Percentiles rank a stretch among this genome's conserved stretches.
Evolutionary conservation across 2,888 invertebrate genomes (phyloP).

Genomic region (Euzophera pinguis): DNA sequence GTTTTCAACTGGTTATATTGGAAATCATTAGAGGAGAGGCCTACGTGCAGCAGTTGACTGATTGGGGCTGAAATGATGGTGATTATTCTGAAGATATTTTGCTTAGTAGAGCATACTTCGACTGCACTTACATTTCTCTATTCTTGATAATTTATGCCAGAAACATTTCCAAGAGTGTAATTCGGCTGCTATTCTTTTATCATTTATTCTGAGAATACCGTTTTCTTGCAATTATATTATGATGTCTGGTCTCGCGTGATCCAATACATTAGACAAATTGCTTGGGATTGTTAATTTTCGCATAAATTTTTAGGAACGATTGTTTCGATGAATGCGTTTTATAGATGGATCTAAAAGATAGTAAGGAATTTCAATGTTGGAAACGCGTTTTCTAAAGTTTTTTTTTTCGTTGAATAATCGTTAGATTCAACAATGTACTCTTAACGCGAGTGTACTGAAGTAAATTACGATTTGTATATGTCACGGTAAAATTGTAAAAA

Average conservation of each 20-base stretch:
- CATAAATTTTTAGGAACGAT: conserved; percentile 10
- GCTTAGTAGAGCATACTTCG: too few species aligned
- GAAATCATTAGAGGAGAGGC: too few species aligned
- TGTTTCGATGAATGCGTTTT: conserved; percentile 2
- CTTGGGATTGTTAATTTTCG: conserved; percentile 29
- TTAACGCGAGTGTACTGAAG: too few species aligned
- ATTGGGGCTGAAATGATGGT: too few species aligned
- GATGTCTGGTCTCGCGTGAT: conserved; percentile 34
- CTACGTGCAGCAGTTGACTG: too few species aligned
- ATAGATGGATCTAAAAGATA: not conserved
- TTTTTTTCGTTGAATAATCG: too few species aligned
- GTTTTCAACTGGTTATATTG: too few species aligned
- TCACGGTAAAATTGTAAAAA: too few species aligned
- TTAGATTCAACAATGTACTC: too few species aligned
- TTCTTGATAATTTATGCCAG: conserved; percentile 15
- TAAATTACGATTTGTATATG: too few species aligned
- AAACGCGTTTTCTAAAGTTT: not conserved
- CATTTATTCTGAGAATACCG: conserved; percentile 31
- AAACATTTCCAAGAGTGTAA: conserved; percentile 40
- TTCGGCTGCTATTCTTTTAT: conserved; percentile 38
- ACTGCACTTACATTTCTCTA: not conserved
- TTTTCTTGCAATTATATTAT: conserved; percentile 28
- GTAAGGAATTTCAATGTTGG: not conserved
- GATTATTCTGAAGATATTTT: too few species aligned
- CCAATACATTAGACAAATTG: conserved; percentile 31